Evolutionary conservation across 2,113 vertebrate species (phyloP).

Genomic region (Hypanus sabinus): DNA sequence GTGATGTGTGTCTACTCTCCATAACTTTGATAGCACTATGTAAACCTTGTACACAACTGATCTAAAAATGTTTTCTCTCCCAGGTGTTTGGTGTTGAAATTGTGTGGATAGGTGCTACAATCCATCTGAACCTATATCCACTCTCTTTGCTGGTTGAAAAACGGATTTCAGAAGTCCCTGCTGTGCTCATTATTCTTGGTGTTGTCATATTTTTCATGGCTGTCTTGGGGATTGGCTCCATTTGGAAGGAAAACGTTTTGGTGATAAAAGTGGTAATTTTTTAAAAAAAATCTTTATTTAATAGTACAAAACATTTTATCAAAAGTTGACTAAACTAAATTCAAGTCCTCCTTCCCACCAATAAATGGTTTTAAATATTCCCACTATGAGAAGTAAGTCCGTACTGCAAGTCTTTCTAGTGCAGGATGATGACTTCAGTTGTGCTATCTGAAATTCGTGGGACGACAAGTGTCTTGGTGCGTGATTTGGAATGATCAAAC

Average conservation of each 20-base stretch:
- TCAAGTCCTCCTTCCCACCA: background rate
- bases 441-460: background rate
- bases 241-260: constrained; percentile 37
- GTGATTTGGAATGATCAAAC: background rate
- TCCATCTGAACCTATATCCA: constrained; percentile 43
- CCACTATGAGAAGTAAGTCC: background rate
- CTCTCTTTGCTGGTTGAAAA: constrained; percentile 39
- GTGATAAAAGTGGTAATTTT: constrained; percentile 45
- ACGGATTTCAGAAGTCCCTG: constrained; percentile 40
- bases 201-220: constrained; percentile 43
- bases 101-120: constrained; percentile 41
- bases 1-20: background rate
- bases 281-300: too few species aligned
- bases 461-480: background rate
- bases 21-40: background rate
- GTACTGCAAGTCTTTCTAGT: background rate
- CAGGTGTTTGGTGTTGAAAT: constrained; percentile 43
- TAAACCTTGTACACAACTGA: too few species aligned
- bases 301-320: too few species aligned
- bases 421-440: background rate
- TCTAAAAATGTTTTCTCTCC: background rate
- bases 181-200: constrained; percentile 41
- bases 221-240: constrained; percentile 42
- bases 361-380: background rate
- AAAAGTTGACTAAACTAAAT: background rate